phyloP scores from a whole-genome alignment of 2,888 invertebrate species.

The Orthosia incerta region DNA sequence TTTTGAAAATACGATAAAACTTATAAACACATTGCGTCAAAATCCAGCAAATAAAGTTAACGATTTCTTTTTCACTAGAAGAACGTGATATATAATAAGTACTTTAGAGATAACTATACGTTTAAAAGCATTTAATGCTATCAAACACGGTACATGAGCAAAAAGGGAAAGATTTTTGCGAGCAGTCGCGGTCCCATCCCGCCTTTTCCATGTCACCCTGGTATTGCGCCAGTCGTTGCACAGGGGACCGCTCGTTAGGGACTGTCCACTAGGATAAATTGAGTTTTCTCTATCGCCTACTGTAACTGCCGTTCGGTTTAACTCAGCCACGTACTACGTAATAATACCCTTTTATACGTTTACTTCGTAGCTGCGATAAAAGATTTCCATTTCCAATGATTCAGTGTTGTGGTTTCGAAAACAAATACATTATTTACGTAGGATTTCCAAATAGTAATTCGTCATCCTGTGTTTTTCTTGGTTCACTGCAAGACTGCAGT shows the following conservation, averaged over 20 bases:
- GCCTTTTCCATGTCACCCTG: conserved; percentile 83
- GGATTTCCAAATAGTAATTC: background rate
- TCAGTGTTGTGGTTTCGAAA: too few species aligned
- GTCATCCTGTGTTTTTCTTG: background rate
- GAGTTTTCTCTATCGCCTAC: conserved; percentile 75
- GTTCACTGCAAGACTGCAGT: background rate
- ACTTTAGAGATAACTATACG: background rate
- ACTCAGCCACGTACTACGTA: conserved; percentile 68
- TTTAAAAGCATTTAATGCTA: conserved; percentile 48
- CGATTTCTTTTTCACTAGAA: background rate
- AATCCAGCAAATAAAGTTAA: background rate
- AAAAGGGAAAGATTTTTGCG: conserved; percentile 71
- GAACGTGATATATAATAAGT: background rate
- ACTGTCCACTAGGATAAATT: conserved; percentile 80
- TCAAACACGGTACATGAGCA: conserved; percentile 45
- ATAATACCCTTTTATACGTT: conserved; percentile 58
- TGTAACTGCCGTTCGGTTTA: conserved; percentile 76
- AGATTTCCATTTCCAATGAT: conserved; percentile 29
- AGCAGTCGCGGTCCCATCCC: conserved; percentile 73
- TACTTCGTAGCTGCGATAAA: conserved; percentile 17
- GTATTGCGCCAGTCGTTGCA: conserved; percentile 75
- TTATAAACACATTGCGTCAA: background rate
- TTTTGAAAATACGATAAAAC: background rate
- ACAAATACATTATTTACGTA: too few species aligned
- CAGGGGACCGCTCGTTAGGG: conserved; percentile 77